A percentile compares a stretch with the other conserved stretches of the same genome.
phyloP scores from a whole-genome alignment of 2,113 vertebrate species.

The Psophia crepitans region DNA sequence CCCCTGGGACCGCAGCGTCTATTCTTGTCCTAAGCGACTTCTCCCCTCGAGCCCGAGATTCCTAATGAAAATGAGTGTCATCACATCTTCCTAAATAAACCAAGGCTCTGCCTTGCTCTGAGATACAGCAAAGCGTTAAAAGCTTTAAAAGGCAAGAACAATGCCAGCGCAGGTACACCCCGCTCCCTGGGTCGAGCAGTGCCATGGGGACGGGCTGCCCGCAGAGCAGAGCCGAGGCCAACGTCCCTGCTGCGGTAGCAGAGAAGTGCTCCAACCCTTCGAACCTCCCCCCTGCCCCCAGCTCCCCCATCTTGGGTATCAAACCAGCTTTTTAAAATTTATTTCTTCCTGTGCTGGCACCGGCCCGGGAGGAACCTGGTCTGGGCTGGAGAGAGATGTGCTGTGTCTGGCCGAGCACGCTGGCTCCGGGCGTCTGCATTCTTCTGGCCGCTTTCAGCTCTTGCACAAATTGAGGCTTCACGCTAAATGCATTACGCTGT shows the following conservation, averaged over 20 bases:
- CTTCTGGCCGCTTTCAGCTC: constrained; percentile 51
- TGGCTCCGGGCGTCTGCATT: constrained; percentile 41
- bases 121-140: neutral
- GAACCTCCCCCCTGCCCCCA: neutral
- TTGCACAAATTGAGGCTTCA: constrained; percentile 66
- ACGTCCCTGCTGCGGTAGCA: neutral
- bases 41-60: neutral
- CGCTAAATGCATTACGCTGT: constrained; percentile 59
- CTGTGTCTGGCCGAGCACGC: constrained; percentile 1
- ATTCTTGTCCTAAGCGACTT: neutral
- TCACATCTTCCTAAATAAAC: neutral
- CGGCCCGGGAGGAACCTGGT: neutral
- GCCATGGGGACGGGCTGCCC: neutral
- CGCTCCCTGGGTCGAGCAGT: neutral
- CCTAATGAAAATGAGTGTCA: neutral
- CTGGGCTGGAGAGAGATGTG: neutral
- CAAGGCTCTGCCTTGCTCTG: neutral
- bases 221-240: neutral
- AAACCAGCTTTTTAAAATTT: neutral
- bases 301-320: neutral
- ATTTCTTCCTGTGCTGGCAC: constrained; percentile 18
- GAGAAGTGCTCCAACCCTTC: neutral
- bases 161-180: neutral
- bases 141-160: neutral
- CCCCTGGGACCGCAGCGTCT: neutral